A percentile compares a stretch with the other conserved stretches of the same genome.
These are phyloP conservation scores for Cancer borealis DNA, from an alignment of 2,888 invertebrate species.

Conservation along the genomic window DNA sequence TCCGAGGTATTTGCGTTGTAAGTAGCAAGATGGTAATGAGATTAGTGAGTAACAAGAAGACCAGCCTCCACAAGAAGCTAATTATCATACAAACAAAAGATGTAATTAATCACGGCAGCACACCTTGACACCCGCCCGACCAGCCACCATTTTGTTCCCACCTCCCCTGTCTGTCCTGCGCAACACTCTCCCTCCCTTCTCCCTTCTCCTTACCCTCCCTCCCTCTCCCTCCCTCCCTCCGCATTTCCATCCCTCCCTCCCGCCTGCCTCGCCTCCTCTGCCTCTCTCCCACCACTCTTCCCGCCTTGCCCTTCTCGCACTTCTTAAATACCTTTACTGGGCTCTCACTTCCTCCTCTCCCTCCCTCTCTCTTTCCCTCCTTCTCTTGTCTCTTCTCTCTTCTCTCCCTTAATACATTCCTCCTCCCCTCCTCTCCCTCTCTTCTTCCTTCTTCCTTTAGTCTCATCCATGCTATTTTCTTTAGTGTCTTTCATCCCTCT, in stretches of 20 bases:
- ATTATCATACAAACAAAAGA: constrained; percentile 43
- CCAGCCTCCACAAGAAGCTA: neutral
- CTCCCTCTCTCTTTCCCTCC: neutral
- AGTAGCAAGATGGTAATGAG: neutral
- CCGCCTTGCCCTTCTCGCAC: neutral
- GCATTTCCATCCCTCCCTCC: neutral
- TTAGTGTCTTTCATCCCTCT: constrained; percentile 8
- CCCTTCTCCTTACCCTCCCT: constrained; percentile 21
- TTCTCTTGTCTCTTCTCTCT: neutral
- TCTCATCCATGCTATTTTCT: constrained; percentile 12
- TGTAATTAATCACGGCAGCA: constrained; percentile 56
- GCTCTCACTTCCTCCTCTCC: neutral
- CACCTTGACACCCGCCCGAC: constrained; percentile 41
- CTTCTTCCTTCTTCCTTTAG: neutral
- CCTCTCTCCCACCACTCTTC: constrained; percentile 23
- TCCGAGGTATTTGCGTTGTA: neutral
- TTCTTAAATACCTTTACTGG: constrained; percentile 18
- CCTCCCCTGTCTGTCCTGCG: constrained; percentile 39
- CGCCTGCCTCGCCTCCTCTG: constrained; percentile 21
- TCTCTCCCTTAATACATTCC: neutral
- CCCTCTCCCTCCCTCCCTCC: neutral
- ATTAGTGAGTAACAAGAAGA: neutral
- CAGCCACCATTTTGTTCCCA: constrained; percentile 61
- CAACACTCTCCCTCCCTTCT: constrained; percentile 28
- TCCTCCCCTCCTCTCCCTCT: constrained; percentile 28